phyloP scores from a whole-genome alignment of 2,113 vertebrate genomes.

The Brachionichthys hirsutus region DNA sequence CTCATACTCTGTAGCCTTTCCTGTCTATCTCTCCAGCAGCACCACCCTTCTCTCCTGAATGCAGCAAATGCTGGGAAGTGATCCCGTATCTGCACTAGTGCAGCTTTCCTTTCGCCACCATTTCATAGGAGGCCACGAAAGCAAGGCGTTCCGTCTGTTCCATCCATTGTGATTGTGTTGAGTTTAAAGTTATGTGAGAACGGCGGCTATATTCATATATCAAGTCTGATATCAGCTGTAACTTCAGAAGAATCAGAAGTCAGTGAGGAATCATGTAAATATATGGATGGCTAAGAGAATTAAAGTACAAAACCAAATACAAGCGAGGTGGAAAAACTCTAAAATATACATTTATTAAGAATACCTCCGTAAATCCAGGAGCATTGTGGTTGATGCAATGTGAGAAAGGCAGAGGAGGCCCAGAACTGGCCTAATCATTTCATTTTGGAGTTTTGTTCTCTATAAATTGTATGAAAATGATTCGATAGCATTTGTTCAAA shows the following conservation, averaged over 20 bases:
- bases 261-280: too few species aligned
- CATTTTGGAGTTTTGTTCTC: background rate
- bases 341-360: too few species aligned
- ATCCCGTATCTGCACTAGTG: conserved; percentile 45
- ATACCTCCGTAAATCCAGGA: too few species aligned
- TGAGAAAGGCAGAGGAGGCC: too few species aligned
- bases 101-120: conserved; percentile 40
- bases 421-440: background rate
- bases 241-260: too few species aligned
- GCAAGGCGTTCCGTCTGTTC: conserved; percentile 10
- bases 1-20: conserved; percentile 54
- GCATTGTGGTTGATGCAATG: too few species aligned
- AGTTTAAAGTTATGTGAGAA: background rate
- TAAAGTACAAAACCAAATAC: too few species aligned
- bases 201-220: background rate
- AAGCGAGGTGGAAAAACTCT: too few species aligned
- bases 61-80: conserved; percentile 66
- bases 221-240: background rate
- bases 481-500: background rate
- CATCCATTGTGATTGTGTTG: too few species aligned
- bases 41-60: conserved; percentile 48
- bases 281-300: too few species aligned
- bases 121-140: conserved; percentile 12
- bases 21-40: conserved; percentile 57
- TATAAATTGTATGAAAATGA: background rate